Percentiles rank a stretch among this genome's conserved stretches.
phyloP scores from a whole-genome alignment of 1,140 invertebrate species.

The Drosophila santomea region DNA sequence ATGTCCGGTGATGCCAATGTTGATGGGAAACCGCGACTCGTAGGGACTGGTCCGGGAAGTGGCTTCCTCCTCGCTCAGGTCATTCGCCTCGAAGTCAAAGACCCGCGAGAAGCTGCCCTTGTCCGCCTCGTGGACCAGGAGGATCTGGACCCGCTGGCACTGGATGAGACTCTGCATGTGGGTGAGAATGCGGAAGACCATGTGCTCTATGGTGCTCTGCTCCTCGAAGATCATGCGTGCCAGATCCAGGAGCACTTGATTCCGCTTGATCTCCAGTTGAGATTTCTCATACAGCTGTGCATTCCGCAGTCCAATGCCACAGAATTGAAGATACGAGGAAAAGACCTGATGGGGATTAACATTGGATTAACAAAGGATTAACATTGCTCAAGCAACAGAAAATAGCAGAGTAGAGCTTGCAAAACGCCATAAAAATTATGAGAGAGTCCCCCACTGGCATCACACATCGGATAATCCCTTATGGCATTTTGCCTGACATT shows the following conservation, averaged over 20 bases:
- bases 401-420: constrained; percentile 7
- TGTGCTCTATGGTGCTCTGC: constrained; percentile 97
- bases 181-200: constrained; percentile 96
- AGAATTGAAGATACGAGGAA: constrained; percentile 96
- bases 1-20: constrained; percentile 97
- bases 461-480: constrained; percentile 50
- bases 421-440: constrained; percentile 43
- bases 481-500: constrained; percentile 44
- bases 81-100: constrained; percentile 95
- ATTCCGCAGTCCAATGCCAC: constrained; percentile 97
- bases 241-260: constrained; percentile 97
- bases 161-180: constrained; percentile 97
- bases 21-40: constrained; percentile 97
- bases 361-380: constrained; percentile 14
- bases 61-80: constrained; percentile 90
- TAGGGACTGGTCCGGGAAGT: constrained; percentile 93
- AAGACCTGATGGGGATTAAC: constrained; percentile 88
- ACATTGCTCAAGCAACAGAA: constrained; percentile 16
- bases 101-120: constrained; percentile 95
- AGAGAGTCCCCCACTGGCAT: constrained; percentile 10
- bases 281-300: constrained; percentile 97
- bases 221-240: constrained; percentile 98
- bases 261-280: constrained; percentile 96
- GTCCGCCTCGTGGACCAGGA: constrained; percentile 94
- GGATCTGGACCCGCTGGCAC: constrained; percentile 96